Evolutionary conservation across 1,140 invertebrate genomes (phyloP).

Genomic region (Cydia fagiglandana): DNA sequence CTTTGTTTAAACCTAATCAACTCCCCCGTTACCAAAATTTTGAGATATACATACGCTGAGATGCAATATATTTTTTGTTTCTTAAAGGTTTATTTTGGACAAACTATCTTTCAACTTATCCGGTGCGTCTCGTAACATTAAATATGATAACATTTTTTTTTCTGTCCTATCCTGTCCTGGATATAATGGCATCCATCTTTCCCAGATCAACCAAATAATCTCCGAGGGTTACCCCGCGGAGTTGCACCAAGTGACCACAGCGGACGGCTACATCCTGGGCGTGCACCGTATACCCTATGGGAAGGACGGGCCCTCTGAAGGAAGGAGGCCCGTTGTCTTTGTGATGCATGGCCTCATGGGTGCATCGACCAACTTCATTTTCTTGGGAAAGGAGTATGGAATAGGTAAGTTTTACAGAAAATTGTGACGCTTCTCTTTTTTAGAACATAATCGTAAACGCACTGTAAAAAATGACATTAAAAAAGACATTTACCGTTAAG

Average conservation of each 20-base stretch:
- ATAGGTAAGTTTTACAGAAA: constrained; percentile 48
- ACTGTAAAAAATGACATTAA: too few relatives aligned
- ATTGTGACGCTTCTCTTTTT: not conserved
- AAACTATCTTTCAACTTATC: too few relatives aligned
- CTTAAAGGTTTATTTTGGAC: too few relatives aligned
- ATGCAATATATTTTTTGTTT: too few relatives aligned
- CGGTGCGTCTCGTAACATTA: too few relatives aligned
- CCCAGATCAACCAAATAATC: constrained; percentile 57
- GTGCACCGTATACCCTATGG: constrained; percentile 80
- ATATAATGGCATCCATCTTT: not conserved
- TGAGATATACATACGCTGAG: too few relatives aligned
- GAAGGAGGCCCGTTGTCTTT: constrained; percentile 73
- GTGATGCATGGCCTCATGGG: constrained; percentile 84
- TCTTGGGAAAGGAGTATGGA: constrained; percentile 64
- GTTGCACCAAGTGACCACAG: constrained; percentile 75
- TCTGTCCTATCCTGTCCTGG: too few relatives aligned
- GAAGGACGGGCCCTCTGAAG: constrained; percentile 39
- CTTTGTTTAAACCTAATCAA: not conserved
- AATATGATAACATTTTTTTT: too few relatives aligned
- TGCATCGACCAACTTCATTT: constrained; percentile 81
- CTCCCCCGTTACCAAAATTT: not conserved
- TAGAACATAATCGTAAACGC: too few relatives aligned
- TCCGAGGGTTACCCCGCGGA: constrained; percentile 81
- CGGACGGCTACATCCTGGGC: constrained; percentile 82
- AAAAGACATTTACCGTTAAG: too few relatives aligned